A percentile compares a stretch with the other conserved stretches of the same genome.
Conservation (phyloP, 92 coral and sea anemone genomes). For the Siderastrea radians region DNA sequence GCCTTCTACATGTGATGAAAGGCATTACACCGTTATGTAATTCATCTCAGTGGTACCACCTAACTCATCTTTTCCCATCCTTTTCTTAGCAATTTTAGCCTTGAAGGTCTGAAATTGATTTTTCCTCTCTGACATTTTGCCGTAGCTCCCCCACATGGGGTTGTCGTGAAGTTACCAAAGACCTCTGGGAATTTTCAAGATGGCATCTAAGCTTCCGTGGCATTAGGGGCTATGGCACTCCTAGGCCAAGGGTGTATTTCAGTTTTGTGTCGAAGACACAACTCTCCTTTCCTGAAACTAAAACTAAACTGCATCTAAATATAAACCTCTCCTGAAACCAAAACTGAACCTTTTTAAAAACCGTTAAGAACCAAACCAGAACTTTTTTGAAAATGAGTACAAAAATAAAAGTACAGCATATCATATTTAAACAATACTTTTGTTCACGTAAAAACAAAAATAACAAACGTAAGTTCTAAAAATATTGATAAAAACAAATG, state of each 20-base stretch:
- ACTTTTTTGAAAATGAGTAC: no score
- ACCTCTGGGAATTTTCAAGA: no score
- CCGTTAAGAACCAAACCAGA: no score
- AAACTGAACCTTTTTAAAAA: no score
- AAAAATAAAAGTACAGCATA: no score
- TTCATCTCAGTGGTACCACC: slow-evolving; percentile 18
- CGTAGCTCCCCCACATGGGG: not conserved
- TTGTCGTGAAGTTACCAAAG: no score
- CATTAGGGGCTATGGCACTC: slow-evolving; percentile 8
- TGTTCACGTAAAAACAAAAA: no score
- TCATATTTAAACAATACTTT: no score
- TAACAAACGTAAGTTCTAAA: no score
- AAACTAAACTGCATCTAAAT: not conserved
- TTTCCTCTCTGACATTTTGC: slow-evolving; percentile 6
- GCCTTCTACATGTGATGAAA: slow-evolving; percentile 52
- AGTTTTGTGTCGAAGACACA: not conserved
- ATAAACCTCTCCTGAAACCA: not conserved
- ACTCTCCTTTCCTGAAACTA: not conserved
- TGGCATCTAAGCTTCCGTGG: not conserved
- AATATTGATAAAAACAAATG: not conserved
- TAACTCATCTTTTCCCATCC: slow-evolving; percentile 41
- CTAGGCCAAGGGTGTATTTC: not conserved
- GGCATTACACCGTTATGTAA: slow-evolving; percentile 57
- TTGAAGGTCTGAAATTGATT: not conserved
- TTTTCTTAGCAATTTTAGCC: slow-evolving; percentile 30